Evolutionary conservation across 2,113 vertebrate genomes (phyloP), one percentile per base, ranked within the genome.

Genomic region (Rhizomys pruinosus): DNA sequence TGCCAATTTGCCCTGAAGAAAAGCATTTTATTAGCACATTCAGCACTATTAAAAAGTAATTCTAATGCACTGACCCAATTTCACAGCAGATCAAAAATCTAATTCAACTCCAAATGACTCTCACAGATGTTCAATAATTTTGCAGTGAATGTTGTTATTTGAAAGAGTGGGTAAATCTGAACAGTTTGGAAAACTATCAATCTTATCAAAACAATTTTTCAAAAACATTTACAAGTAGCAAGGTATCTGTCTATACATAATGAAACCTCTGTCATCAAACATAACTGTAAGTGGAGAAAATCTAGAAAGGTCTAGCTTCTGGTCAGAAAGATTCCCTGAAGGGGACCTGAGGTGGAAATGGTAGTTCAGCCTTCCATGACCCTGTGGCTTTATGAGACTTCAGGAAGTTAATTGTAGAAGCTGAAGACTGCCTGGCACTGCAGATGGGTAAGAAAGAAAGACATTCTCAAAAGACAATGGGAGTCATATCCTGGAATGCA

Each of bases 41-140:
- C 77, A 19, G 88, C 96, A 93, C 94, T 89, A 82, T 94, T 96
- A 95, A 98, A 97, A 97, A 84, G 29, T 82, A 96, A 97, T 96
- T 97, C 87, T 93, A 94, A 94, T 93, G 89, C 11, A 22, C 84
- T 97, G 96, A 97, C 97, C 97, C 91, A 97, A 61, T 97, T 98
- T 96, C 95, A 97, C 87, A 95, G 93, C 77, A 97, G 94, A 97
- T 97, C 84, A 96, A 97, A 98, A 97, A 55, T 92, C 82, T 64
- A 71, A 72, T 92, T 89, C 25, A 20, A 90, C 61, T 64, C 59
- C 61, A 76, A 73, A 94, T 95, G 44, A 27, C 10, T 96, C 55
- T 12, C 10, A 88, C 61, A 92, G 20, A 61, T 95, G 96, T 92
- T 86, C 84, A 89, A 86, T 76, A n/a, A 94, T 97, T 95, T 97